Evolutionary conservation across 2,113 vertebrate species (phyloP), one percentile per base, ranked within the genome.

Genomic region (Clarias magur): DNA sequence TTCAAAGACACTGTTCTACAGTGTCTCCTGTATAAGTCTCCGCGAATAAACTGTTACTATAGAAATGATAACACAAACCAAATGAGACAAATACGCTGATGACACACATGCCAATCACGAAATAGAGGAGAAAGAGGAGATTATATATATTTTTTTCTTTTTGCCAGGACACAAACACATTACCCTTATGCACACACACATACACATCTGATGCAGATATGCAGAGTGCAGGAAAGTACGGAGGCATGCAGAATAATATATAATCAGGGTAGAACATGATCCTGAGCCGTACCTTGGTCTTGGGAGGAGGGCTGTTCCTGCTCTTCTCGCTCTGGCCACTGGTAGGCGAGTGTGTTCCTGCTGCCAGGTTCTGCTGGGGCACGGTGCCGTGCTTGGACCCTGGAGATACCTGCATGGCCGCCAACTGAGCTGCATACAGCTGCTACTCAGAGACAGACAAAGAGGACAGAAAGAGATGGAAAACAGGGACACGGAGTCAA

Each of bases 331-430:
- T 95, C 89, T 97, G 97, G 92, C 96, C 95, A 95, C 96, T 97
- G 94, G 96, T 97, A 91, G 98, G 97, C 76, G 98, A 99, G 88
- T 97, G 95, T 21, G 97, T 96, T 92, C 96, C 94, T 92, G 94
- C 96, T 92, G 94, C 96, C 84, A 98, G 94, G 95, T 96, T 98
- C 91, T 94, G 94, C 89, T 97, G 97, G 82, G 97, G 92, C 90
- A 99, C 94, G 88, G 96, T 95, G 92, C 96, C 96, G 91, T 99
- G 96, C 94, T 99, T 99, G 86, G 96, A 96, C 94, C 98, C 98
- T 0, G 98, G 98, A 91, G 98, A 99, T 30, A 99, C 97, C 94
- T 99, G 98, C 98, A 99, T 99, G 34, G 98, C 98, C 80, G 98
- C 98, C 91, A 99, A 95, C 90, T 99, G 98, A 92, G 98, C 98